A percentile compares a stretch with the other conserved stretches of the same genome.
phyloP scores from a whole-genome alignment of 2,888 invertebrate genomes.

The Phyllotreta striolata region DNA sequence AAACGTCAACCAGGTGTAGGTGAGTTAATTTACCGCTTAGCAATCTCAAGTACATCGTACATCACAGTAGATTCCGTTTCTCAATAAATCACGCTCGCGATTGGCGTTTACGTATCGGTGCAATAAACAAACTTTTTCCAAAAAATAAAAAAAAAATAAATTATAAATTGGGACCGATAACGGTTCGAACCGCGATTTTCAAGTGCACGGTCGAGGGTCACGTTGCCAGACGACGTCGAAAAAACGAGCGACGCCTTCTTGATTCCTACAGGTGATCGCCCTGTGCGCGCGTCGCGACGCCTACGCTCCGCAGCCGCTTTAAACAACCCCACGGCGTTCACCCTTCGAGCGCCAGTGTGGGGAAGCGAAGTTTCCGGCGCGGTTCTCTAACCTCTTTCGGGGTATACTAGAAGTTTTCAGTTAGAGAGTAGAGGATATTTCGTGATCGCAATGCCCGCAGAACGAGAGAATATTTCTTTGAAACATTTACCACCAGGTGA shows the following conservation, averaged over 20 bases:
- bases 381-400: too few species aligned
- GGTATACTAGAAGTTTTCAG: neutral
- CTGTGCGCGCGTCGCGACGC: conserved; percentile 52
- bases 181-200: conserved; percentile 12
- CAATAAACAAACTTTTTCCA: neutral
- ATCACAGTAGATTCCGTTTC: too few species aligned
- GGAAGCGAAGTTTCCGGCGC: conserved; percentile 20
- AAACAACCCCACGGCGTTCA: conserved; percentile 48
- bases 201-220: conserved; percentile 28
- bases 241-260: conserved; percentile 27
- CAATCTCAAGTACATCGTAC: too few species aligned
- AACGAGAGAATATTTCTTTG: neutral
- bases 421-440: too few species aligned
- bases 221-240: conserved; percentile 26
- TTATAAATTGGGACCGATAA: neutral
- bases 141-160: neutral
- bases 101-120: too few species aligned
- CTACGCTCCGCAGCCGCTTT: conserved; percentile 46
- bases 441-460: conserved; percentile 10
- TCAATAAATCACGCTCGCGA: too few species aligned
- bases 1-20: too few species aligned
- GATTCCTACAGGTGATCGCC: conserved; percentile 46
- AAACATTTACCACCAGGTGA: conserved; percentile 25
- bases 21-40: too few species aligned
- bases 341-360: conserved; percentile 42